Conservation (phyloP, 2,113 vertebrate species). For the Glaucomys volans region DNA sequence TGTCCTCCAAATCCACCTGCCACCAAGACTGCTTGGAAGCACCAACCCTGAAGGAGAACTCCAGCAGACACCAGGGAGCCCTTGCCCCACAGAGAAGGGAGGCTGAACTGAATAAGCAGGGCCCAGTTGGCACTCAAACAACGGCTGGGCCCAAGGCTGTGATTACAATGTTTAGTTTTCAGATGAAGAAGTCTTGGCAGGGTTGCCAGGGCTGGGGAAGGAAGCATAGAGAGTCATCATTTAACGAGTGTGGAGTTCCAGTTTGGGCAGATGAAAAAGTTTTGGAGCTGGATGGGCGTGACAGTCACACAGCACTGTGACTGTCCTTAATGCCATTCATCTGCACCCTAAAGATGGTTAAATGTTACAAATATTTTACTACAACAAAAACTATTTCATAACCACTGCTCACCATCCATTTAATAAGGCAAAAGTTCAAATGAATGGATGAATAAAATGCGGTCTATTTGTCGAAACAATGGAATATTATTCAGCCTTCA, state of each 20-base stretch:
- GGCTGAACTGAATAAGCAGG: neutral
- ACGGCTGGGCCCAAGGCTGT: neutral
- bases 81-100: neutral
- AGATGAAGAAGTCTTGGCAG: neutral
- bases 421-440: neutral
- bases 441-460: neutral
- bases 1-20: neutral
- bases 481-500: neutral
- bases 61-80: neutral
- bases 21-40: neutral
- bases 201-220: neutral
- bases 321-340: neutral
- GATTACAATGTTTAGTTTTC: neutral
- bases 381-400: neutral
- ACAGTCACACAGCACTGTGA: neutral
- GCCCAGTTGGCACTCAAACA: neutral
- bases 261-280: neutral
- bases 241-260: neutral
- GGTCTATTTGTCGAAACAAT: neutral
- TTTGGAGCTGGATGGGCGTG: neutral
- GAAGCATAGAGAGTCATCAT: neutral
- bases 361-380: neutral
- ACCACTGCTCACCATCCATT: neutral
- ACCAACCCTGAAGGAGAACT: neutral
- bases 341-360: neutral